A percentile compares a stretch with the other conserved stretches of the same genome.
Conservation (phyloP, 1,140 invertebrate species). For the Drosophila sp. region DNA sequence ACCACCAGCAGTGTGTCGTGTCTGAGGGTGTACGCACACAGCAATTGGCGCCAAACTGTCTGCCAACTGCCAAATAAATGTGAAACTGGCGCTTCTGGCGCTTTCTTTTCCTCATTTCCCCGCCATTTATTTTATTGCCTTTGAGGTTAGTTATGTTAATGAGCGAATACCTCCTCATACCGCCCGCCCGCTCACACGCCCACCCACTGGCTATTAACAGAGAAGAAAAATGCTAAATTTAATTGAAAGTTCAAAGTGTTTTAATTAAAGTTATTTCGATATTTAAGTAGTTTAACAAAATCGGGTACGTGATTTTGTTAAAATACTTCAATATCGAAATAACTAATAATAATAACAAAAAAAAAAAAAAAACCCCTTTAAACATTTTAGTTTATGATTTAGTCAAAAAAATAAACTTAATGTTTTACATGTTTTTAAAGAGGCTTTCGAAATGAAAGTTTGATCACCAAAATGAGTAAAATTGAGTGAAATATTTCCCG, state of each 20-base stretch:
- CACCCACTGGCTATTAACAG: constrained; percentile 47
- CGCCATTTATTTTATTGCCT: constrained; percentile 16
- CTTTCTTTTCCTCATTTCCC: neutral
- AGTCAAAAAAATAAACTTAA: too few relatives aligned
- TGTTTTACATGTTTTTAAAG: too few relatives aligned
- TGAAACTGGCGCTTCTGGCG: neutral
- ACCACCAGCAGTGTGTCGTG: neutral
- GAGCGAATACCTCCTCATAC: constrained; percentile 20
- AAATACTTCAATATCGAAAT: too few relatives aligned
- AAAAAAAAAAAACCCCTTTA: too few relatives aligned
- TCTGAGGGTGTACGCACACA: neutral
- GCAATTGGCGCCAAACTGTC: constrained; percentile 48
- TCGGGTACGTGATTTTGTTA: neutral
- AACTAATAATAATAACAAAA: too few relatives aligned
- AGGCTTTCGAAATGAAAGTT: too few relatives aligned
- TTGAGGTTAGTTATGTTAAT: constrained; percentile 49
- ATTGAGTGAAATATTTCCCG: too few relatives aligned
- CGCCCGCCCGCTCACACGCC: neutral
- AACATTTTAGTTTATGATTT: too few relatives aligned
- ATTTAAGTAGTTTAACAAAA: neutral
- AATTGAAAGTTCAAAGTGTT: constrained; percentile 37
- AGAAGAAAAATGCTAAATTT: constrained; percentile 36
- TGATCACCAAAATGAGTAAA: too few relatives aligned
- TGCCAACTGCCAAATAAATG: constrained; percentile 45
- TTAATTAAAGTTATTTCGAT: constrained; percentile 4